Conservation (phyloP, 1,140 invertebrate genomes). For the Drosophila asahinai region DNA sequence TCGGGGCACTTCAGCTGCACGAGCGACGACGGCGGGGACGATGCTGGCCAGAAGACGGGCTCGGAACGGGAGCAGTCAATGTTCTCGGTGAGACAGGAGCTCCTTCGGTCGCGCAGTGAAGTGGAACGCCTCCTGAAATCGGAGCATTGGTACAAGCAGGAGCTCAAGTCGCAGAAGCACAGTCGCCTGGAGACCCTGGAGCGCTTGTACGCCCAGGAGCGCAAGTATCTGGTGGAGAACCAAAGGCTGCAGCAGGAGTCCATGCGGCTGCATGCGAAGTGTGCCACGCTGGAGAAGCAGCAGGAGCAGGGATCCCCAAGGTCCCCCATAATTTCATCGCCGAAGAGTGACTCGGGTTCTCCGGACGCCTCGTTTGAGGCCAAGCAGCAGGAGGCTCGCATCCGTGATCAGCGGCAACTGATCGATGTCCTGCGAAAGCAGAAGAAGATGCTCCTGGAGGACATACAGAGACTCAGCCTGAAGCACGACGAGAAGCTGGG, state of each 20-base stretch:
- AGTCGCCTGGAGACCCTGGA: constrained; percentile 73
- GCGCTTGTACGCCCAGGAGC: constrained; percentile 75
- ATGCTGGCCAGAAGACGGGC: background rate
- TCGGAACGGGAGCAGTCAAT: constrained; percentile 40
- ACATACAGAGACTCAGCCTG: constrained; percentile 64
- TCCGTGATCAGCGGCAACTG: constrained; percentile 68
- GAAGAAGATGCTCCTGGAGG: constrained; percentile 66
- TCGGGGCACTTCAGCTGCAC: constrained; percentile 65
- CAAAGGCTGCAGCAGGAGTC: constrained; percentile 76
- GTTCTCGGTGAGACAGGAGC: constrained; percentile 63
- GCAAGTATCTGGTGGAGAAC: constrained; percentile 78
- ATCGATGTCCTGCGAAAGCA: constrained; percentile 77
- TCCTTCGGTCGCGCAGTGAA: constrained; percentile 70
- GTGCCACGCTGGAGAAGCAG: constrained; percentile 55
- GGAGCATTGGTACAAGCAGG: constrained; percentile 81
- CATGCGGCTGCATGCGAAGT: constrained; percentile 56
- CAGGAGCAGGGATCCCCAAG: constrained; percentile 7
- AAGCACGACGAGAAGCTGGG: constrained; percentile 69
- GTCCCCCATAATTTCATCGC: background rate
- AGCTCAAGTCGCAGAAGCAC: constrained; percentile 69
- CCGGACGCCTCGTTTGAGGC: constrained; percentile 49
- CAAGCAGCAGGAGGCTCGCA: constrained; percentile 64
- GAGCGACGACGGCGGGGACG: constrained; percentile 44
- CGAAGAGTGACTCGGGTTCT: background rate
- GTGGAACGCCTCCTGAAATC: constrained; percentile 76